Evolutionary conservation across 2,888 invertebrate species (phyloP), one percentile per base, ranked within the genome.

Genomic region (Cinara cedri): DNA sequence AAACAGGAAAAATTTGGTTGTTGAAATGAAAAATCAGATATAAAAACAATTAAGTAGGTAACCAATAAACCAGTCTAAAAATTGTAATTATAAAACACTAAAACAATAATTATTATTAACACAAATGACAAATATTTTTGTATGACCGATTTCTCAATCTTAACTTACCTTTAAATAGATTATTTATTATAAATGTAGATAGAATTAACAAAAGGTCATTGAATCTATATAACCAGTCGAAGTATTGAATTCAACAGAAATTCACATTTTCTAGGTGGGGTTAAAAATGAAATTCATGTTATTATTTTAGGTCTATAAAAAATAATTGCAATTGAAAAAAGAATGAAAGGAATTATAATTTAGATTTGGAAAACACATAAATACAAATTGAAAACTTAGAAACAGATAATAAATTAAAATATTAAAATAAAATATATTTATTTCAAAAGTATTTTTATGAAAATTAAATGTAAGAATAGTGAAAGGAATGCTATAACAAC

Each of bases 371-470:
- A 6, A 74, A 34, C 34, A 4, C 34, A 4, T 34, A 34, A 6
- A 6, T 34, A 34, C n/a, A 34, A 4, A 4, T 34, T 34, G 34
- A 34, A 4, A 34, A 55, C 54, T 75, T 49, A 62, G 24, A 60
- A 62, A 49, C 26, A 49, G 10, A 57, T 16, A 72, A 10, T 34
- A 51, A 26, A 68, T 11, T n/a, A 51, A 34, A 1, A 26, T 66
- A 49, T 6, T n/a, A 66, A 34, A 13, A 46, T 34, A 14, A 26
- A 62, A 34, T 14, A 60, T 13, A 72, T 60, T 26, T 24, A 26
- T 46, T 72, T 60, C n/a, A 60, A 71, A 51, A 60, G 11, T 71
- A 55, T 54, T 71, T 71, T 44, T 55, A 57, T 11, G 16, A 57
- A 46, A 60, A 24, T 3, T n/a, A n/a, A n/a, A n/a, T n/a, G 24